These are phyloP conservation scores for Cyrtorhinus lividipennis DNA, from an alignment of 1,140 invertebrate genomes.

Conservation along the genomic window DNA sequence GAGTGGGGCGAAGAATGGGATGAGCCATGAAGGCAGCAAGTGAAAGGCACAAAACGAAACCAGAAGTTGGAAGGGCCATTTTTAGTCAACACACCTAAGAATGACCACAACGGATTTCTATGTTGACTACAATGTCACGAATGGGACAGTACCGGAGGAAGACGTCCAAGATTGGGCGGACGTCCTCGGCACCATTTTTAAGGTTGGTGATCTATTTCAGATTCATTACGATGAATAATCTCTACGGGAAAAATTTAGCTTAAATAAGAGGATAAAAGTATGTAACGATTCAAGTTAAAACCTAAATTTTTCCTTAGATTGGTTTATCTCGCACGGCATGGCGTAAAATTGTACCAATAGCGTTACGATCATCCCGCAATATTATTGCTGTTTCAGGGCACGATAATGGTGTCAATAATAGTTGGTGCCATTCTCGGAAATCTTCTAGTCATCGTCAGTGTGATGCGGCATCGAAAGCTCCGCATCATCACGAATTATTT, in stretches of 20 bases:
- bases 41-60: background rate
- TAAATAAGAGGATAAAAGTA: too few species aligned
- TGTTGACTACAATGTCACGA: background rate
- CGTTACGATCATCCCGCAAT: too few species aligned
- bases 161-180: slow-evolving; percentile 13
- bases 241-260: too few species aligned
- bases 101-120: background rate
- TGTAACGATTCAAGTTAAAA: too few species aligned
- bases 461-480: slow-evolving; percentile 52
- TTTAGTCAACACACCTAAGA: background rate
- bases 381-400: too few species aligned
- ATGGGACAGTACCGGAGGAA: background rate
- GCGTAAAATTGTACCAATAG: too few species aligned
- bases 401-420: slow-evolving; percentile 64
- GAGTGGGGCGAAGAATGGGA: background rate
- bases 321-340: too few species aligned
- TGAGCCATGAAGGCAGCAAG: slow-evolving; percentile 7
- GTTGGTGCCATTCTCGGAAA: slow-evolving; percentile 75
- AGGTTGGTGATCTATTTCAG: too few species aligned
- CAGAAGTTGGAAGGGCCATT: background rate
- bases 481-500: slow-evolving; percentile 88
- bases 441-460: slow-evolving; percentile 66
- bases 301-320: too few species aligned
- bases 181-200: slow-evolving; percentile 4
- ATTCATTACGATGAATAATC: too few species aligned